Evolutionary conservation across 1,140 invertebrate genomes (phyloP), one percentile per base, ranked within the genome.

Genomic region (Magallana ariakensis): DNA sequence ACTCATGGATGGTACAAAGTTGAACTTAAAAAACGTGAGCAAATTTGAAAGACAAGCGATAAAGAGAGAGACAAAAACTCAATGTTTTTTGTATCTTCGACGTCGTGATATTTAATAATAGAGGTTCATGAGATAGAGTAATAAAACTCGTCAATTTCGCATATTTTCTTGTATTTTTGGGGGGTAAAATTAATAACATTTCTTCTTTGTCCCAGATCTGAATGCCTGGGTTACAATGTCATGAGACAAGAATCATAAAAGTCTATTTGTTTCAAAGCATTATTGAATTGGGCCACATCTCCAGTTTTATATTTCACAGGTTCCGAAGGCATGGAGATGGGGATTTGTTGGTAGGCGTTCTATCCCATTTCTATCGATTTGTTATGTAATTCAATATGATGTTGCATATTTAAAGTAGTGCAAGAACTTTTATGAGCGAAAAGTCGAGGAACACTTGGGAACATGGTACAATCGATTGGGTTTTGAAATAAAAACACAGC

Each of bases 331-430:
- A 75, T 19, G 22, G 22, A 75, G 22, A 75, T 75, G 10, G 26
- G 22, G 66, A 13, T 26, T 26, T 26, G 33, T 26, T 26, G 22
- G 66, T 75, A 75, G 66, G 66, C 66, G 66, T 75, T 75, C 33
- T 75, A 75, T 75, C 66, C 22, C 66, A 75, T 75, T 10, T 22
- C 13, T 26, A 75, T 75, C 22, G 66, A 75, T 75, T 75, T 26
- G 19, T 75, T 75, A 75, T 75, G 66, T 75, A 75, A 75, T 75
- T 75, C 66, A 75, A 75, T 75, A 75, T 75, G 66, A 26, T 75
- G 66, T 22, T 75, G 66, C 22, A 26, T 60, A 60, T 75, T 75
- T 75, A 26, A 26, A 75, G 33, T 75, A 75, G 33, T 26, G 33
- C 22, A 9, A 75, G 66, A 75, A 13, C 22, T 75, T 75, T 75